phyloP scores from a whole-genome alignment of 2,797 vertebrate genomes.

The Molossus molossus region DNA sequence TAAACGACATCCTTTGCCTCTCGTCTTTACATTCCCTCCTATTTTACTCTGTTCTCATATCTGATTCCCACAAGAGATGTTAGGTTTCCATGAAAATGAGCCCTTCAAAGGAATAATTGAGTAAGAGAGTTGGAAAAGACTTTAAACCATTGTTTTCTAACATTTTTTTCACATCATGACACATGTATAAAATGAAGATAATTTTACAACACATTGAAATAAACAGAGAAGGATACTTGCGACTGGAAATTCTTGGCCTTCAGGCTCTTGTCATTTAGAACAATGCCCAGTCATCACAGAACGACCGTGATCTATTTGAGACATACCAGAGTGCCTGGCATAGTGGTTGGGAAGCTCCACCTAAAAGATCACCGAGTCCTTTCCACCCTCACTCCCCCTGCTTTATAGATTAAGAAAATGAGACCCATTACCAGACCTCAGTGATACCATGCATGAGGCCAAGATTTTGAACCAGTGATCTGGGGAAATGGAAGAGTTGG shows the following conservation, averaged over 20 bases:
- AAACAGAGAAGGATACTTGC: not conserved
- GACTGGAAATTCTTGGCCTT: not conserved
- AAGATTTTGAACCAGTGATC: not conserved
- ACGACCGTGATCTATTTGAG: not conserved
- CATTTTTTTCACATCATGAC: not conserved
- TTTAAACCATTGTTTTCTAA: constrained; percentile 38
- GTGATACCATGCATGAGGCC: not conserved
- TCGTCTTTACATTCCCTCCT: not conserved
- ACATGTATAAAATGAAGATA: constrained; percentile 40
- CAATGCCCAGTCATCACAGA: not conserved
- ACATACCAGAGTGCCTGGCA: not conserved
- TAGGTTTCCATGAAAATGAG: constrained; percentile 50
- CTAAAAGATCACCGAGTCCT: not conserved
- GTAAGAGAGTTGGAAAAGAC: not conserved
- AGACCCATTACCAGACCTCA: not conserved
- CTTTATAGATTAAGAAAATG: constrained; percentile 17
- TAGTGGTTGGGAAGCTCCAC: not conserved
- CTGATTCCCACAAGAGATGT: not conserved
- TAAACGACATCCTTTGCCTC: not conserved
- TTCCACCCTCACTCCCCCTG: not conserved
- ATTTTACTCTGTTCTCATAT: constrained; percentile 33
- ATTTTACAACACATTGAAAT: not conserved
- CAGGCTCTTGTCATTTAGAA: not conserved
- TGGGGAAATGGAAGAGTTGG: constrained; percentile 16
- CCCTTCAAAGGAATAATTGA: not conserved